Conservation (phyloP, 2,113 vertebrate genomes). For the Sarotherodon lohbergeri region DNA sequence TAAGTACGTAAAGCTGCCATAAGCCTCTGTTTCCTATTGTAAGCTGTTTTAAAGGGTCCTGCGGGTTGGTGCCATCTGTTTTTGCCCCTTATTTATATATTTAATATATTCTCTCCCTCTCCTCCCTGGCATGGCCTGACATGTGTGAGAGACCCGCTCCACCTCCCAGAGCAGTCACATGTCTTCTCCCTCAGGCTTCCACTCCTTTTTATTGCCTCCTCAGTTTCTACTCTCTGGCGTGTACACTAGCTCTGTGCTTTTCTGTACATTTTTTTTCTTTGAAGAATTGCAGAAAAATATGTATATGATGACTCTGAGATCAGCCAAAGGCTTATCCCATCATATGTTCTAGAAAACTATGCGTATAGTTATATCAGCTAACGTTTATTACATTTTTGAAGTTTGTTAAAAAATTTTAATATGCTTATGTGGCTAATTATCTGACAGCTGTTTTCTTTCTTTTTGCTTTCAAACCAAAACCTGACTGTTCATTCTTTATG, state of each 20-base stretch:
- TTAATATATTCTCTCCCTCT: conserved; percentile 33
- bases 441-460: not conserved
- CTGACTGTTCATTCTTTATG: not conserved
- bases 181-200: conserved; percentile 44
- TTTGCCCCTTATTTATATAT: conserved; percentile 64
- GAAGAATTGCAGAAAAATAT: not conserved
- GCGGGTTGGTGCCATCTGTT: conserved; percentile 63
- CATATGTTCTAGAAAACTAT: not conserved
- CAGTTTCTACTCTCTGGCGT: not conserved
- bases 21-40: conserved; percentile 71
- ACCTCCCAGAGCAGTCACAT: conserved; percentile 37
- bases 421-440: not conserved
- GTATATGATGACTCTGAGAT: not conserved
- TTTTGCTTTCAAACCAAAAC: not conserved
- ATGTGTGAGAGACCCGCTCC: conserved; percentile 20
- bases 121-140: conserved; percentile 7
- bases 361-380: not conserved
- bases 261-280: not conserved
- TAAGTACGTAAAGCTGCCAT: conserved; percentile 69
- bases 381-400: not conserved
- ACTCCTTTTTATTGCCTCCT: conserved; percentile 9
- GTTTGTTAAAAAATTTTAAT: not conserved
- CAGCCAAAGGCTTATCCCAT: not conserved
- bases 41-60: conserved; percentile 69
- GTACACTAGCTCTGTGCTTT: not conserved